Evolutionary conservation across 2,888 invertebrate genomes (phyloP).

Genomic region (Drosophila borealis): DNA sequence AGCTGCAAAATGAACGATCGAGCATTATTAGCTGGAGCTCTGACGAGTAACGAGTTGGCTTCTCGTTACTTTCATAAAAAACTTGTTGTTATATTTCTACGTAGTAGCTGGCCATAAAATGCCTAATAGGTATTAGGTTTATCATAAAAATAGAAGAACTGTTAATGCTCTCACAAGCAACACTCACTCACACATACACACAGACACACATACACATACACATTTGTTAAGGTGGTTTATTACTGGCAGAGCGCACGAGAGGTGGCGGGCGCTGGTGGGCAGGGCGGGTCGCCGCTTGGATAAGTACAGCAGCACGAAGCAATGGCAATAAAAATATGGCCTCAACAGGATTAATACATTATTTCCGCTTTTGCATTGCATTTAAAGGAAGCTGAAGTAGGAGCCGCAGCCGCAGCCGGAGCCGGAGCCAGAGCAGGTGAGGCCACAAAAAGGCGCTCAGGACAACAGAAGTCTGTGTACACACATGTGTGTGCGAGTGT

Average conservation of each 20-base stretch:
- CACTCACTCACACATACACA: conserved; percentile 49
- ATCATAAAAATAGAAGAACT: conserved; percentile 51
- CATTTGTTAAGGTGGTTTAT: conserved; percentile 59
- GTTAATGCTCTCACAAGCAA: conserved; percentile 43
- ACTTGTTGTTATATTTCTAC: background rate
- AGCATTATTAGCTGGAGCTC: background rate
- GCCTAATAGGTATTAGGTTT: conserved; percentile 53
- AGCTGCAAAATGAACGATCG: too few relatives aligned
- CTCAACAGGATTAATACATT: conserved; percentile 85
- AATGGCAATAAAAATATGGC: conserved; percentile 84
- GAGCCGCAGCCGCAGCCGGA: background rate
- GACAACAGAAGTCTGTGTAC: background rate
- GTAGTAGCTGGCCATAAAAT: background rate
- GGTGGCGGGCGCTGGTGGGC: background rate
- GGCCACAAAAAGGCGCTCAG: conserved; percentile 39
- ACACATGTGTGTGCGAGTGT: background rate
- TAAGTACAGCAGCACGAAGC: conserved; percentile 51
- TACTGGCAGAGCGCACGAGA: conserved; percentile 8
- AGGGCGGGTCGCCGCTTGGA: conserved; percentile 13
- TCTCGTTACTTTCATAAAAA: background rate
- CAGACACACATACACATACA: conserved; percentile 40
- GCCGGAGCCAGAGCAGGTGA: conserved; percentile 36
- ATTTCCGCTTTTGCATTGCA: conserved; percentile 70
- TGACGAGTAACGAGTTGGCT: background rate
- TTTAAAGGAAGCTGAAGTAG: conserved; percentile 17